Conservation (phyloP, 53 echinoderm and acorn worm genomes). For the Holothuria scabra region DNA sequence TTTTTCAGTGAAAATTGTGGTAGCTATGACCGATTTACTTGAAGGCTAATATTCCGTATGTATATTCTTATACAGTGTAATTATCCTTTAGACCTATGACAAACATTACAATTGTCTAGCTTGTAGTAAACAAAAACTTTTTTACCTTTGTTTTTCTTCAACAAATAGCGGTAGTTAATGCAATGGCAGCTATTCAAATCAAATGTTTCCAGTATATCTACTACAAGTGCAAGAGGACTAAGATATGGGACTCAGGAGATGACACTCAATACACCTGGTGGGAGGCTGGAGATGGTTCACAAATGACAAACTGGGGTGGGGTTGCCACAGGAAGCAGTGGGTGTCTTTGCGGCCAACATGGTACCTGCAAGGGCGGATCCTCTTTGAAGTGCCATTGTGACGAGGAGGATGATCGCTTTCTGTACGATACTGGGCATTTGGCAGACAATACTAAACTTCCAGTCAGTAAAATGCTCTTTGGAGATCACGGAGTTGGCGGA, state of each 20-base stretch:
- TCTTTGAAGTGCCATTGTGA: conserved; percentile 16
- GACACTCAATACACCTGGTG: conserved; percentile 61
- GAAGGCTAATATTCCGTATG: no score
- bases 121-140: no score
- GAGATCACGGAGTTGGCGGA: not conserved
- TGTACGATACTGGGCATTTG: not conserved
- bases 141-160: no score
- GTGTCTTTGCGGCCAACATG: conserved; percentile 53
- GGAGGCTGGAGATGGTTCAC: conserved; percentile 41
- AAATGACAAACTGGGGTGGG: conserved; percentile 72
- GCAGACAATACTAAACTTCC: not conserved
- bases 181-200: not conserved
- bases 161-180: conserved; percentile 2
- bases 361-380: conserved; percentile 10
- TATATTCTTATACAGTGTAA: no score
- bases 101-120: no score
- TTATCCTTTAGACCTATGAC: no score
- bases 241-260: conserved; percentile 55
- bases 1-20: no score
- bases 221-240: conserved; percentile 45
- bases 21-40: no score
- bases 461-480: not conserved
- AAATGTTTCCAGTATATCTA: conserved; percentile 55
- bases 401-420: not conserved
- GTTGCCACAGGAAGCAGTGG: conserved; percentile 43